Evolutionary conservation across 1,140 invertebrate species (phyloP), one percentile per base, ranked within the genome.

Genomic region (Neodiprion pinetum): DNA sequence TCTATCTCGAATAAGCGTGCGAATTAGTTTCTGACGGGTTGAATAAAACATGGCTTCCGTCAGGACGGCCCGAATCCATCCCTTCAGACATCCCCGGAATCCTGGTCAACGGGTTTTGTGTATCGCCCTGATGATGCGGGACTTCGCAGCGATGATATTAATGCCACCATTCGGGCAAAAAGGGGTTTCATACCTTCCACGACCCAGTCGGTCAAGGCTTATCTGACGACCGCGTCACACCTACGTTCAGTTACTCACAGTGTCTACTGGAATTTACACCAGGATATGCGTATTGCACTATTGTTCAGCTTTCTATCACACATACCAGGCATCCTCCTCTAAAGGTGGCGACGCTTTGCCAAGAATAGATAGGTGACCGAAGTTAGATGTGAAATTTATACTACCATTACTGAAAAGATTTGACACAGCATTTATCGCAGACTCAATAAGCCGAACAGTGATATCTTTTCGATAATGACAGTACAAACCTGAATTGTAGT

Each of bases 11-110:
- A 40, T 40, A 40, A 40, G 28, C 28, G 28, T 5, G 53, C 53
- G 53, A 61, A 61, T 61, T 61, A 61, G 11, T 61, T 61, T 61
- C 53, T 61, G 53, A 61, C 53, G 53, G 53, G 53, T 17, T 61
- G 53, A 61, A 61, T 61, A 61, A 61, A 61, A 61, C 53, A 61
- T 61, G 53, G 53, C 53, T 9, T 61, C 53, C 53, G 53, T 61
- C 53, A 3, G 53, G 11, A 17, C 4, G 53, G 11, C n/a, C 5
- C 53, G 53, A 61, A 61, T 61, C 53, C 53, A 61, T 61, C 53
- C 53, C 53, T 61, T 17, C n/a, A 61, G 4, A 9, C 9, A 9
- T 61, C 9, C 7, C 3, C 53, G 53, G n/a, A 61, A 61, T 61
- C 53, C 53, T 61, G 53, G 53, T 61, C 53, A 61, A 12, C 53